These are phyloP conservation scores for Eumerus sabulonum DNA, from an alignment of 2,888 invertebrate genomes.

Conservation along the genomic window DNA sequence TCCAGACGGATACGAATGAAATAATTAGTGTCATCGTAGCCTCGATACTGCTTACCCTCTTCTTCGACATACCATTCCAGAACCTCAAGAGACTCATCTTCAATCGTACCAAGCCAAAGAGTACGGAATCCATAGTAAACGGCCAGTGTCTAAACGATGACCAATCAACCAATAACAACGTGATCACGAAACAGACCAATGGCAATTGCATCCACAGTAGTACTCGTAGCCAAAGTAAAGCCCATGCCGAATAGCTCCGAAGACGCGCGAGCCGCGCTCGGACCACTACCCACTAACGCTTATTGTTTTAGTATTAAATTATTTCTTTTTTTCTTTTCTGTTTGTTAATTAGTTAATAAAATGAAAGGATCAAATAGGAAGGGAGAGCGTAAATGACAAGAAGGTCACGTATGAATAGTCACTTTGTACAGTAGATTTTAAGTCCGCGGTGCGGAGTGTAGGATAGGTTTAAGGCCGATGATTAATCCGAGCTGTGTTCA, in stretches of 20 bases:
- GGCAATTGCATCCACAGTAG: slow-evolving; percentile 57
- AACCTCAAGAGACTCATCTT: slow-evolving; percentile 82
- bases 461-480: slow-evolving; percentile 7
- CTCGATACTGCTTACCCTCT: slow-evolving; percentile 81
- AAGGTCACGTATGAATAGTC: slow-evolving; percentile 53
- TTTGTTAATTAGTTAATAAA: slow-evolving; percentile 16
- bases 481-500: slow-evolving; percentile 10
- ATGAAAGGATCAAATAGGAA: slow-evolving; percentile 2
- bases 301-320: slow-evolving; percentile 67
- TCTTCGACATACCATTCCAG: slow-evolving; percentile 85
- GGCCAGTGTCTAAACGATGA: slow-evolving; percentile 60
- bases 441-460: slow-evolving; percentile 20
- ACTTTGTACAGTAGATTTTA: slow-evolving; percentile 66
- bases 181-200: slow-evolving; percentile 29
- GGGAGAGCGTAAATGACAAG: slow-evolving; percentile 29
- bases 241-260: slow-evolving; percentile 49
- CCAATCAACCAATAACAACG: slow-evolving; percentile 52
- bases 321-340: slow-evolving; percentile 26
- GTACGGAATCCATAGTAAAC: slow-evolving; percentile 41
- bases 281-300: slow-evolving; percentile 63
- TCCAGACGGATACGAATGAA: slow-evolving; percentile 83
- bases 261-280: not conserved
- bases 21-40: slow-evolving; percentile 80
- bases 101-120: slow-evolving; percentile 70
- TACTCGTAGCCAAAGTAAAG: slow-evolving; percentile 48